Conservation (phyloP, 2,888 invertebrate genomes). For the Abscondita cerata region DNA sequence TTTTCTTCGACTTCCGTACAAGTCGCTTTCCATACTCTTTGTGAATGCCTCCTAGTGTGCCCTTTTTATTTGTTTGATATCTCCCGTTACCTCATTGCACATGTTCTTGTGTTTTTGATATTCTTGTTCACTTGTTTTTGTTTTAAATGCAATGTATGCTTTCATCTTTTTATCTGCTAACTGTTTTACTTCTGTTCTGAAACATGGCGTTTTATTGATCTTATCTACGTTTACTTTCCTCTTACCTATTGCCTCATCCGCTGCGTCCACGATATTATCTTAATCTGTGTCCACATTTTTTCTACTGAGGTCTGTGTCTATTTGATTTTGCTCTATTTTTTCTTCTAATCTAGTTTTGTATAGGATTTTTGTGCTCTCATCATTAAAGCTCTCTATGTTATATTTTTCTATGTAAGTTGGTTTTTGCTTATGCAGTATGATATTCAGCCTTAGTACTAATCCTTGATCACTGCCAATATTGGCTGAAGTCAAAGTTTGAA, state of each 20-base stretch:
- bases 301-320: background rate
- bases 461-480: too few relatives aligned
- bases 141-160: background rate
- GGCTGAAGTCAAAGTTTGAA: background rate
- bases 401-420: background rate
- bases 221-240: conserved; percentile 1
- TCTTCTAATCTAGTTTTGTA: background rate
- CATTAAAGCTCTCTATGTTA: background rate
- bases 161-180: background rate
- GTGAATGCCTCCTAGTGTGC: background rate
- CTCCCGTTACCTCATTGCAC: background rate
- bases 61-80: background rate
- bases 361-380: conserved; percentile 1
- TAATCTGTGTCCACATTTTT: conserved; percentile 2
- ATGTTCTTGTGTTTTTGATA: background rate
- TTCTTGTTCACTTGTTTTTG: background rate
- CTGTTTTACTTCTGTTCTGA: conserved; percentile 2
- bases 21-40: conserved; percentile 1
- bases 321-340: conserved; percentile 1
- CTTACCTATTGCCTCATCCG: background rate
- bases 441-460: background rate
- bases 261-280: background rate
- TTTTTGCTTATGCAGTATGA: background rate
- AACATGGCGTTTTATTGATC: background rate
- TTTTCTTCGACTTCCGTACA: background rate